Conservation (phyloP, 2,888 invertebrate species). For the Euclidia mi region DNA sequence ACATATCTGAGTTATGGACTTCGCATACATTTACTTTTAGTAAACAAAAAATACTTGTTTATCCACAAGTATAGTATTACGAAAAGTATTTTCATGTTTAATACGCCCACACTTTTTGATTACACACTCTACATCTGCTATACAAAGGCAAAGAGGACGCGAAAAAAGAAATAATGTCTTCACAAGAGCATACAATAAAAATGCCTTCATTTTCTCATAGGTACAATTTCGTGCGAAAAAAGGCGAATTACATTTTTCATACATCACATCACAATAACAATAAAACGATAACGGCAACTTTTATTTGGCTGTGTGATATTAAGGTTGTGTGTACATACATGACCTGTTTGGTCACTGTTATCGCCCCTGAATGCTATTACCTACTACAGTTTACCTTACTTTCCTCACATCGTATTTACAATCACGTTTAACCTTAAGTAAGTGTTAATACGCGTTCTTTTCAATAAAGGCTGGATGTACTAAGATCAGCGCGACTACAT, state of each 20-base stretch:
- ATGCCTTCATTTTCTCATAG: conserved; percentile 54
- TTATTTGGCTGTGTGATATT: conserved; percentile 47
- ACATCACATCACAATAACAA: conserved; percentile 60
- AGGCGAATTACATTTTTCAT: conserved; percentile 57
- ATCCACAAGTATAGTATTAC: neutral
- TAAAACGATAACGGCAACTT: conserved; percentile 56
- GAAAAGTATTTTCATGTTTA: conserved; percentile 8
- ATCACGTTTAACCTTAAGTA: conserved; percentile 29
- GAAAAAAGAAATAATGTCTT: conserved; percentile 35
- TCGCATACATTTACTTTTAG: conserved; percentile 11
- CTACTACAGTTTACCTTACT: conserved; percentile 26
- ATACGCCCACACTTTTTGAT: conserved; percentile 25
- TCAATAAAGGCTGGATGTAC: conserved; percentile 18
- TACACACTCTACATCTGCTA: conserved; percentile 11
- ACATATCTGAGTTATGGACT: conserved; percentile 12
- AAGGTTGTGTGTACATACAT: conserved; percentile 35
- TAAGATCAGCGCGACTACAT: no score
- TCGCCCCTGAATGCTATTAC: conserved; percentile 41
- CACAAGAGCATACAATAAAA: conserved; percentile 50
- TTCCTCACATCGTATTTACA: conserved; percentile 21
- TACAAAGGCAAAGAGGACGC: conserved; percentile 23
- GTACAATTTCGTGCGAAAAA: conserved; percentile 53
- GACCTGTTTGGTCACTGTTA: conserved; percentile 36
- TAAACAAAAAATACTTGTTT: neutral
- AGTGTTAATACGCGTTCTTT: conserved; percentile 19